Evolutionary conservation across 2,797 vertebrate genomes (phyloP).

Genomic region (Bufotes viridis): DNA sequence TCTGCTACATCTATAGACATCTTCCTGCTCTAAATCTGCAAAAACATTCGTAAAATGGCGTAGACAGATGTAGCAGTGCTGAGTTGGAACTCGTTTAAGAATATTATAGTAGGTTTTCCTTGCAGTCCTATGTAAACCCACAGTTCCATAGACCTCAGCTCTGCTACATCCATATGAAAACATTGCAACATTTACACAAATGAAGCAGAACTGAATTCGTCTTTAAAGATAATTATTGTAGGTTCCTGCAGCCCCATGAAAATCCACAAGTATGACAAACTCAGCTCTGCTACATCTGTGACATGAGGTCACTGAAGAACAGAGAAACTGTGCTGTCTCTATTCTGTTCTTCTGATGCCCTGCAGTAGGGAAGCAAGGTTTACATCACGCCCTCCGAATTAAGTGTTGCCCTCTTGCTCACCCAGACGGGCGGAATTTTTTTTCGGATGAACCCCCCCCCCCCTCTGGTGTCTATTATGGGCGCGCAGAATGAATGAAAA

Average conservation of each 20-base stretch:
- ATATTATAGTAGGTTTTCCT: background rate
- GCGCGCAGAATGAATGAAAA: conserved; percentile 42
- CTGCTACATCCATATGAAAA: too few relatives aligned
- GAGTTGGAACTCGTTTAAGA: background rate
- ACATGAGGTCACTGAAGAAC: background rate
- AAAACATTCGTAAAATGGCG: background rate
- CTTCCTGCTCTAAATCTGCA: background rate
- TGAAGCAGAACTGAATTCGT: too few relatives aligned
- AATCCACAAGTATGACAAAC: background rate
- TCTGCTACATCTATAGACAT: background rate
- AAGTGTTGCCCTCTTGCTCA: background rate
- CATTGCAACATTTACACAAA: background rate
- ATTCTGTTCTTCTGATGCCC: background rate
- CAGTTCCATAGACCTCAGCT: too few relatives aligned
- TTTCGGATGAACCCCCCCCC: background rate
- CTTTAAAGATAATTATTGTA: too few relatives aligned
- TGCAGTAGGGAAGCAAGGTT: background rate
- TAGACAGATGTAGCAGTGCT: background rate
- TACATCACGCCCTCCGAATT: background rate
- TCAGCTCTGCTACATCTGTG: background rate
- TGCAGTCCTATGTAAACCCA: too few relatives aligned
- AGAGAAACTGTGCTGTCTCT: too few relatives aligned
- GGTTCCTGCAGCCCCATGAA: too few relatives aligned
- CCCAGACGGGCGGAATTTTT: background rate
- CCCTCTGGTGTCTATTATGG: conserved; percentile 1